A percentile compares a stretch with the other conserved stretches of the same genome.
Conservation (phyloP, 2,888 invertebrate species). For the Pachliopta kotzebuea region DNA sequence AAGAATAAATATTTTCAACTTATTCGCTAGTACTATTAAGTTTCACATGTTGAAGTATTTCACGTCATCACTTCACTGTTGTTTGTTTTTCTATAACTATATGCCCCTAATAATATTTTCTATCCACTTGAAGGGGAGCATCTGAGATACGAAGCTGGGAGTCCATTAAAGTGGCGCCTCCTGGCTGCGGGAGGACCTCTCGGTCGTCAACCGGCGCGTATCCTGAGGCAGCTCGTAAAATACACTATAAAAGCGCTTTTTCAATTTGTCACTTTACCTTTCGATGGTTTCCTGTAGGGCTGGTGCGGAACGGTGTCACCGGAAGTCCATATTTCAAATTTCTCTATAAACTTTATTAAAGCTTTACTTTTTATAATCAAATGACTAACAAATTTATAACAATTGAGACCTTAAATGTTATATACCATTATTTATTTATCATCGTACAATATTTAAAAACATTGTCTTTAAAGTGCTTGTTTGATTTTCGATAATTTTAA, state of each 20-base stretch:
- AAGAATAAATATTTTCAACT: too few relatives aligned
- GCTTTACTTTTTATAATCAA: background rate
- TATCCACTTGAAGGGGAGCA: constrained; percentile 17
- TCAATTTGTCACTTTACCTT: constrained; percentile 59
- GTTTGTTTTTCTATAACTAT: background rate
- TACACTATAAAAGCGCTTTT: constrained; percentile 60
- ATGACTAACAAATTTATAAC: background rate
- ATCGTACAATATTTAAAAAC: background rate
- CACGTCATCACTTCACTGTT: background rate
- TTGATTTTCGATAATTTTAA: too few relatives aligned
- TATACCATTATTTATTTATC: background rate
- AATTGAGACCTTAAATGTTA: background rate
- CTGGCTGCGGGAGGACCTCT: constrained; percentile 36
- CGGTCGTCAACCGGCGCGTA: constrained; percentile 45
- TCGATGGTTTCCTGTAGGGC: constrained; percentile 24
- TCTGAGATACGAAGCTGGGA: constrained; percentile 15
- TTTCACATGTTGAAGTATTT: too few relatives aligned
- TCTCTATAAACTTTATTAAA: background rate
- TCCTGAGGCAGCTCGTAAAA: constrained; percentile 51
- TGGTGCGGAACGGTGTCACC: constrained; percentile 6
- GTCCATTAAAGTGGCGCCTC: constrained; percentile 38
- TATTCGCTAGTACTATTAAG: too few relatives aligned
- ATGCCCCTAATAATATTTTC: background rate
- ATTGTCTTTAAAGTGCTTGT: too few relatives aligned
- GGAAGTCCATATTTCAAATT: background rate